Percentiles rank a stretch among this genome's conserved stretches.
Evolutionary conservation across 2,797 vertebrate genomes (phyloP).

Genomic region (Sebastes itinus): DNA sequence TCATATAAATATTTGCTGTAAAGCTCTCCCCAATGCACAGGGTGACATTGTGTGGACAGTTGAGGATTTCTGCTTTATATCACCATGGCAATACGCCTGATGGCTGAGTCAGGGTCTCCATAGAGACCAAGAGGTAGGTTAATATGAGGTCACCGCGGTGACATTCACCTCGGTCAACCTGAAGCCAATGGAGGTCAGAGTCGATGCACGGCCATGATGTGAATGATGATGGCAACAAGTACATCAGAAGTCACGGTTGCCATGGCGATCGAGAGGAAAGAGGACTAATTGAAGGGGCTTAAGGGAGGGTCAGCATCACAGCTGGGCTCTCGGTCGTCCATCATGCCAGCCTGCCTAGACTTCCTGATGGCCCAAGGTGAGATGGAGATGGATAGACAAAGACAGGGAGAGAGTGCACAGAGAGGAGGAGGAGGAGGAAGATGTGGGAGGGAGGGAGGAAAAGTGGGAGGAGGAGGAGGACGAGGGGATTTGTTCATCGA

Average conservation of each 20-base stretch:
- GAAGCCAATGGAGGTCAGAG: constrained; percentile 23
- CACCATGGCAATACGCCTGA: background rate
- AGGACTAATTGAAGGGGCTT: constrained; percentile 17
- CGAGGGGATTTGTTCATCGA: constrained; percentile 39
- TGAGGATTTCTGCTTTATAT: constrained; percentile 3
- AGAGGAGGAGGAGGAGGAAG: background rate
- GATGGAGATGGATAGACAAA: constrained; percentile 43
- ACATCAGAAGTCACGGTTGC: constrained; percentile 32
- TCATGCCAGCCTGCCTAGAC: constrained; percentile 33
- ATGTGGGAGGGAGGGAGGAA: constrained; percentile 3
- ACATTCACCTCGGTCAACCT: constrained; percentile 6
- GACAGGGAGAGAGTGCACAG: constrained; percentile 17
- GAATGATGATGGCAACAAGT: constrained; percentile 23
- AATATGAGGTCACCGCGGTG: constrained; percentile 36
- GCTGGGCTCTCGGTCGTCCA: constrained; percentile 28
- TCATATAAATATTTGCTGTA: background rate
- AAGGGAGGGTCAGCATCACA: constrained; percentile 6
- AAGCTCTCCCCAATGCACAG: background rate
- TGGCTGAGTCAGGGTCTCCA: constrained; percentile 15
- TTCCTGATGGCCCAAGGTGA: constrained; percentile 35
- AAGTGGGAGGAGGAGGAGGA: constrained; percentile 5
- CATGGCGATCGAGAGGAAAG: constrained; percentile 31
- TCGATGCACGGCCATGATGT: background rate
- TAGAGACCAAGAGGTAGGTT: constrained; percentile 18
- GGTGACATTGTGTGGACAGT: background rate